Evolutionary conservation across 2,797 vertebrate genomes (phyloP).

Genomic region (Hydrolagus colliei): DNA sequence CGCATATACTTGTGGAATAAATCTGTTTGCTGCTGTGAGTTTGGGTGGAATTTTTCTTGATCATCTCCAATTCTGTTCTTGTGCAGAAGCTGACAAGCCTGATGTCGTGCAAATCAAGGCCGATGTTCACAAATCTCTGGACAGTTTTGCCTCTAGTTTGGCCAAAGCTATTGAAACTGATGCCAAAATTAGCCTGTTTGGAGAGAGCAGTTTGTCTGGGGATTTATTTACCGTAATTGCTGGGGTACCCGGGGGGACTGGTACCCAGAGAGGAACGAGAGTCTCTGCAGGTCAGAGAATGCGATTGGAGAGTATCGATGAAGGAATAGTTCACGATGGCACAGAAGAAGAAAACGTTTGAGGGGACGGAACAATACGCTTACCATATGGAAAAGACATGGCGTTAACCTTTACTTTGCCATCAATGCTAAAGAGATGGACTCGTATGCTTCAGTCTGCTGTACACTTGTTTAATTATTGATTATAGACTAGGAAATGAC

Average conservation of each 20-base stretch:
- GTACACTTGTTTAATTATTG: slow-evolving; percentile 14
- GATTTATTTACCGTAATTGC: slow-evolving; percentile 50
- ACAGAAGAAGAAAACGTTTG: slow-evolving; percentile 46
- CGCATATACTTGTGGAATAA: no score
- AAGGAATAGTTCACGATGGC: slow-evolving; percentile 75
- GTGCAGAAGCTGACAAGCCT: slow-evolving; percentile 17
- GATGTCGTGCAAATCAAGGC: slow-evolving; percentile 65
- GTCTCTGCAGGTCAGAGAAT: slow-evolving; percentile 73
- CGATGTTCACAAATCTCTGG: slow-evolving; percentile 79
- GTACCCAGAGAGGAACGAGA: slow-evolving; percentile 54
- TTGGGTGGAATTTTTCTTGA: neutral
- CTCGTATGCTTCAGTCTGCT: slow-evolving; percentile 8
- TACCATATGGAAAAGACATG: neutral
- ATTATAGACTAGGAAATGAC: neutral
- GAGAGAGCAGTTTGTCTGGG: slow-evolving; percentile 61
- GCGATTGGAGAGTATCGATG: slow-evolving; percentile 87
- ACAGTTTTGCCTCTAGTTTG: slow-evolving; percentile 79
- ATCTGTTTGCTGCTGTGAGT: no score
- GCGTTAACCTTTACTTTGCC: neutral
- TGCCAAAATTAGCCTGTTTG: slow-evolving; percentile 83
- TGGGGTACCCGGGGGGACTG: slow-evolving; percentile 45
- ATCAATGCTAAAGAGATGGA: neutral
- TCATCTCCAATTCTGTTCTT: neutral
- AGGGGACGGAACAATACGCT: neutral
- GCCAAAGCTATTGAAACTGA: slow-evolving; percentile 88